Evolutionary conservation across 2,888 invertebrate genomes (phyloP), one percentile per base, ranked within the genome.

Genomic region (Psylliodes chrysocephalus): DNA sequence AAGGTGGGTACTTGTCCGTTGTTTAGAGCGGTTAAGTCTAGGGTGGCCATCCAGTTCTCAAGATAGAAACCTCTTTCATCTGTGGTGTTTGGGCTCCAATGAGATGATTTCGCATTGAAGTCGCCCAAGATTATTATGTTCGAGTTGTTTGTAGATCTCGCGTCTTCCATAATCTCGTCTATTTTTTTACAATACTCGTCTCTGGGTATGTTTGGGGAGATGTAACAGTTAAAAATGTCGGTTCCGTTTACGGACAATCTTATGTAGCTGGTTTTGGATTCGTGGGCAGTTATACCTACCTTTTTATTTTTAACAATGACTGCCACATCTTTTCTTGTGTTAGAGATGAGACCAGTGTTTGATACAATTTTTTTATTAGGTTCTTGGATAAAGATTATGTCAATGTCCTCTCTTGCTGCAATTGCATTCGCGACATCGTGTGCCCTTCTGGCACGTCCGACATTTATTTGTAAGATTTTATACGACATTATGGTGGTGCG

Each of bases 171-270:
- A 7, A 44, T 2, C 2, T 17, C 7, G 8, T 44, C 44, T 44
- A 44, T 18, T 4, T 44, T n/a, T n/a, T n/a, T n/a, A n/a, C n/a
- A 44, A 5, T 2, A n/a, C 12, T 44, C 2, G 19, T n/a, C n/a
- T n/a, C n/a, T n/a, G n/a, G n/a, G n/a, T n/a, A n/a, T n/a, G 18
- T 44, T 44, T 44, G 44, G 44, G 10, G 44, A 44, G 1, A 18
- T n/a, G 8, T 44, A 44, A 12, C 44, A 44, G 12, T 44, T 44
- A 44, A n/a, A 44, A n/a, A n/a, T n/a, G n/a, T n/a, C n/a, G n/a
- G n/a, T n/a, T n/a, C n/a, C n/a, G n/a, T n/a, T n/a, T n/a, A n/a
- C n/a, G n/a, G n/a, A n/a, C n/a, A n/a, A n/a, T n/a, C 8, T 35
- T 14, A 35, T 14, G 14, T 35, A 35, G 2, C 35, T 10, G 2